Conservation (phyloP, 2,888 invertebrate genomes). For the Brenthis daphne region DNA sequence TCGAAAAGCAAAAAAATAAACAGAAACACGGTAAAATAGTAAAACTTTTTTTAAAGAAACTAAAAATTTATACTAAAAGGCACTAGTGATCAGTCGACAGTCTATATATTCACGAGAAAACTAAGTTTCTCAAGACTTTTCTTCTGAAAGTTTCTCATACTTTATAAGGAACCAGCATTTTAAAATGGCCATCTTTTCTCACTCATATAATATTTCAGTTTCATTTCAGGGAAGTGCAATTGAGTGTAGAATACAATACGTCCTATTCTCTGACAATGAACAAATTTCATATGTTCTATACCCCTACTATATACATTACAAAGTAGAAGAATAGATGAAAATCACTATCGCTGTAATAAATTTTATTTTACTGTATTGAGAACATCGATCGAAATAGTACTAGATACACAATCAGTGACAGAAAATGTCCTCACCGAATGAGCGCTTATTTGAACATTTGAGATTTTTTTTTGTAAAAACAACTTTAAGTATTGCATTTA, state of each 20-base stretch:
- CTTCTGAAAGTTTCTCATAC: background rate
- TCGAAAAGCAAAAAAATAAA: too few species aligned
- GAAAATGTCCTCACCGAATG: too few species aligned
- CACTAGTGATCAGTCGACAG: too few species aligned
- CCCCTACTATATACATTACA: background rate
- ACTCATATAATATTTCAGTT: conserved; percentile 23
- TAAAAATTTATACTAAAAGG: background rate
- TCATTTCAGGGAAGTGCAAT: conserved; percentile 21
- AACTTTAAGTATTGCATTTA: too few species aligned
- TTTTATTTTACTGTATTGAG: too few species aligned
- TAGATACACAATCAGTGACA: too few species aligned
- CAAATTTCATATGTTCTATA: conserved; percentile 12
- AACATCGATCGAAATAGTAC: too few species aligned
- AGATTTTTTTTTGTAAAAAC: too few species aligned
- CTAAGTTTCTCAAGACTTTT: background rate
- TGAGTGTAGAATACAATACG: conserved; percentile 19
- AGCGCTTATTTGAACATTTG: too few species aligned
- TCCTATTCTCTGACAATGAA: conserved; percentile 16
- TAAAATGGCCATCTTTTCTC: conserved; percentile 19
- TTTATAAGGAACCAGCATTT: background rate
- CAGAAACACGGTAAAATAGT: background rate
- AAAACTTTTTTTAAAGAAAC: background rate
- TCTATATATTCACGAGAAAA: too few species aligned
- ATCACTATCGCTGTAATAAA: too few species aligned
- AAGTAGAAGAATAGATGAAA: too few species aligned